phyloP scores from a whole-genome alignment of 2,888 invertebrate genomes.

The Acleris laterana region DNA sequence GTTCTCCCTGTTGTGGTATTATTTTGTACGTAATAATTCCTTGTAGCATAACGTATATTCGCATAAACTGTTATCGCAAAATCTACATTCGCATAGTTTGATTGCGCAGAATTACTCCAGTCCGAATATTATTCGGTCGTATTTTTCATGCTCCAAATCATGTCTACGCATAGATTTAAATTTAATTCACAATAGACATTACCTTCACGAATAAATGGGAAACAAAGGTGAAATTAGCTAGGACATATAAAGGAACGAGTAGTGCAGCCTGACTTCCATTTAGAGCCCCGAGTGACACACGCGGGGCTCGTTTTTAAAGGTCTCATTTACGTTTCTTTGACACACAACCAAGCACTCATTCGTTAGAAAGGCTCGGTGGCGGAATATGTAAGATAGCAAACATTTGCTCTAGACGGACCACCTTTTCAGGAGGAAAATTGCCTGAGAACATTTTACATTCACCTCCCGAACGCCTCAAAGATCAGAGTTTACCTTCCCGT shows the following conservation, averaged over 20 bases:
- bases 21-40: too few relatives aligned
- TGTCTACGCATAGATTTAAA: too few relatives aligned
- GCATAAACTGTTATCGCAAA: too few relatives aligned
- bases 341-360: constrained; percentile 29
- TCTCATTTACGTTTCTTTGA: constrained; percentile 43
- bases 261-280: constrained; percentile 29
- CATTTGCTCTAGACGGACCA: constrained; percentile 39
- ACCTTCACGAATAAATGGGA: too few relatives aligned
- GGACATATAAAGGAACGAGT: constrained; percentile 11
- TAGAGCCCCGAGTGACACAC: constrained; percentile 35
- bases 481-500: constrained; percentile 22
- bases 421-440: constrained; percentile 44
- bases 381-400: constrained; percentile 39
- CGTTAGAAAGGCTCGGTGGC: constrained; percentile 38
- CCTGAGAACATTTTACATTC: constrained; percentile 43
- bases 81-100: too few relatives aligned
- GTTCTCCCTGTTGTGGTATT: too few relatives aligned
- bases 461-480: constrained; percentile 44
- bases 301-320: constrained; percentile 37
- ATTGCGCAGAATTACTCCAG: too few relatives aligned
- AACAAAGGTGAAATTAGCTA: constrained; percentile 14
- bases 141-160: too few relatives aligned
- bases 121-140: too few relatives aligned
- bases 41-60: too few relatives aligned
- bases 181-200: too few relatives aligned